These are phyloP conservation scores for Phymastichus coffea DNA, from an alignment of 1,140 invertebrate genomes.

Conservation along the genomic window DNA sequence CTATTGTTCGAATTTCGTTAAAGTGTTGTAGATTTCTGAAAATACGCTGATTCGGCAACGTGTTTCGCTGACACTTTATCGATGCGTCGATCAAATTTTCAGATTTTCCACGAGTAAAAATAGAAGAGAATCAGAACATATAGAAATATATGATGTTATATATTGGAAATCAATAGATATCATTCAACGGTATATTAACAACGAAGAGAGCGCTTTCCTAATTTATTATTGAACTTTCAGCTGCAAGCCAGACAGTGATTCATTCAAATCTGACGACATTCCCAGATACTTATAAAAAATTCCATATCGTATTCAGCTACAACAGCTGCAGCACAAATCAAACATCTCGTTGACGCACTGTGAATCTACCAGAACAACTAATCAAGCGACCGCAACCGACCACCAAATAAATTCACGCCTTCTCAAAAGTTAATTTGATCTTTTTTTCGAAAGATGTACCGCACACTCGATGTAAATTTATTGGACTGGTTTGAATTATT, in stretches of 20 bases:
- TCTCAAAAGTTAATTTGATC: constrained; percentile 4
- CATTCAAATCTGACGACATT: no score
- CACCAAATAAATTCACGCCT: constrained; percentile 11
- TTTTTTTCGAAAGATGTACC: not conserved
- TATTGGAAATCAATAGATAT: no score
- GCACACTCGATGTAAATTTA: not conserved
- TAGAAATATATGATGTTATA: no score
- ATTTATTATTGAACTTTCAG: no score
- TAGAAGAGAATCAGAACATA: no score
- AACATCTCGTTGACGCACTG: not conserved
- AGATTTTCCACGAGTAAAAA: not conserved
- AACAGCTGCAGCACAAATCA: constrained; percentile 13
- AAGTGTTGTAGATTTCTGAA: constrained; percentile 7
- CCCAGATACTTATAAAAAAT: no score
- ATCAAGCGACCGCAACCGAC: constrained; percentile 9
- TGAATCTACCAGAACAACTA: constrained; percentile 19
- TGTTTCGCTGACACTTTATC: not conserved
- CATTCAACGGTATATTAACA: no score
- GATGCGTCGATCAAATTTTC: constrained; percentile 1
- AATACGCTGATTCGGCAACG: not conserved
- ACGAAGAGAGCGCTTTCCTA: no score
- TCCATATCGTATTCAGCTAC: no score
- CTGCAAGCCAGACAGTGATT: no score
- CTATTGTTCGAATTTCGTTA: no score
- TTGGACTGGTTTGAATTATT: constrained; percentile 3